Percentiles rank a stretch among this genome's conserved stretches.
These are phyloP conservation scores for Peromyscus attwateri DNA, from an alignment of 2,797 vertebrate species.

Conservation along the genomic window DNA sequence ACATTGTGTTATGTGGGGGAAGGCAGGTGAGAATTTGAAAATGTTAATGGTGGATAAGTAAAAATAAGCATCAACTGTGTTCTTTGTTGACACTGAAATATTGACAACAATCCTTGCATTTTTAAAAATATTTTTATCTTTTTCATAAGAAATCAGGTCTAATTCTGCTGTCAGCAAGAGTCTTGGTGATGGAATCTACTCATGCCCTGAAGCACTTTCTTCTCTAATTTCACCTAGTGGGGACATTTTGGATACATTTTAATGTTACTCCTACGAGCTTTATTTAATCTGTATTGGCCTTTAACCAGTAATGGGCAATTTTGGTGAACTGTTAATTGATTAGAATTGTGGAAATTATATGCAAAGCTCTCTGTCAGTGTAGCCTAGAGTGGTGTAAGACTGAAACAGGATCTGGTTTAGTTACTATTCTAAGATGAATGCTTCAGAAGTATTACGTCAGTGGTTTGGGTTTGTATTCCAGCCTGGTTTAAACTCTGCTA, in stretches of 20 bases:
- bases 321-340: constrained; percentile 72
- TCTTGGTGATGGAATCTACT: constrained; percentile 44
- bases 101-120: not conserved
- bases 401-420: constrained; percentile 64
- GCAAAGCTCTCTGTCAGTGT: constrained; percentile 57
- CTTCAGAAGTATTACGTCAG: constrained; percentile 68
- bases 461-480: constrained; percentile 75
- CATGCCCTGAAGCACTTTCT: constrained; percentile 54
- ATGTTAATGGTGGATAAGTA: constrained; percentile 17
- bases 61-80: constrained; percentile 19
- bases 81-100: not conserved
- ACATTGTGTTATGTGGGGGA: not conserved
- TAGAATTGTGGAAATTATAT: constrained; percentile 74
- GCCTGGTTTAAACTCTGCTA: constrained; percentile 82
- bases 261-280: constrained; percentile 78
- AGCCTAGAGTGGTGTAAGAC: constrained; percentile 51
- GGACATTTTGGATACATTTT: constrained; percentile 69
- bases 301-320: constrained; percentile 78
- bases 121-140: not conserved
- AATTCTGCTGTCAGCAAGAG: constrained; percentile 57
- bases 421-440: constrained; percentile 71
- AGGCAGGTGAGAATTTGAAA: constrained; percentile 62
- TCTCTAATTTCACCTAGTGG: constrained; percentile 66
- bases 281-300: constrained; percentile 81
- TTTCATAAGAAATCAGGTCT: constrained; percentile 42